Evolutionary conservation across 2,113 vertebrate species (phyloP).

Genomic region (Chiloscyllium plagiosum): DNA sequence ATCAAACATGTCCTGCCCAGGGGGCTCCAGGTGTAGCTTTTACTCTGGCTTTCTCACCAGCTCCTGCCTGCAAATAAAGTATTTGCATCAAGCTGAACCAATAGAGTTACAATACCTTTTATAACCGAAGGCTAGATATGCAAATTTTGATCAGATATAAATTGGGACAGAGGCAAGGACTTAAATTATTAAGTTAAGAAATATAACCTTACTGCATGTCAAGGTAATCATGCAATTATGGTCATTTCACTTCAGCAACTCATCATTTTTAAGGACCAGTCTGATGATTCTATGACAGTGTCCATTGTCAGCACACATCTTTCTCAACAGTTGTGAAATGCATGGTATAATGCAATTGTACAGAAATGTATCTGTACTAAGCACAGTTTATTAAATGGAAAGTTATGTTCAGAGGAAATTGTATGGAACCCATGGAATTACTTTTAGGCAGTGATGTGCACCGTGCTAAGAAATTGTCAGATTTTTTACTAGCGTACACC

Average conservation of each 20-base stretch:
- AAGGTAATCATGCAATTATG: slow-evolving; percentile 7
- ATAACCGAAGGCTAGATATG: background rate
- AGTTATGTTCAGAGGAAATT: slow-evolving; percentile 34
- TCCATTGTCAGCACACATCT: background rate
- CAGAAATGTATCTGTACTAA: background rate
- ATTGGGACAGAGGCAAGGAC: background rate
- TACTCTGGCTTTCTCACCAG: background rate
- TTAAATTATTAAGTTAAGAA: background rate
- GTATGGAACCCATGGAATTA: slow-evolving; percentile 32
- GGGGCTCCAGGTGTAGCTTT: slow-evolving; percentile 11
- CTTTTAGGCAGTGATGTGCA: slow-evolving; percentile 33
- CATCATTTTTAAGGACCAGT: background rate
- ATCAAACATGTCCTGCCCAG: slow-evolving; percentile 18
- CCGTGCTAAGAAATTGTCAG: slow-evolving; percentile 30
- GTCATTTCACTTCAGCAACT: background rate
- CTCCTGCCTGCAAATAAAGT: background rate
- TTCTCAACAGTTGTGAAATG: slow-evolving; percentile 25
- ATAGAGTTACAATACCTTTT: background rate
- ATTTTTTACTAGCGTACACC: slow-evolving; percentile 19
- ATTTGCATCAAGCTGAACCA: slow-evolving; percentile 7
- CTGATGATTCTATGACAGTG: background rate
- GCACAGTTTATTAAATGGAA: slow-evolving; percentile 34
- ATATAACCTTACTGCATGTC: background rate
- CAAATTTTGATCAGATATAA: background rate
- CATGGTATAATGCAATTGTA: background rate